These are phyloP conservation scores for Parapristionchus giblindavisi DNA, from an alignment of 2,888 invertebrate genomes.

Conservation along the genomic window DNA sequence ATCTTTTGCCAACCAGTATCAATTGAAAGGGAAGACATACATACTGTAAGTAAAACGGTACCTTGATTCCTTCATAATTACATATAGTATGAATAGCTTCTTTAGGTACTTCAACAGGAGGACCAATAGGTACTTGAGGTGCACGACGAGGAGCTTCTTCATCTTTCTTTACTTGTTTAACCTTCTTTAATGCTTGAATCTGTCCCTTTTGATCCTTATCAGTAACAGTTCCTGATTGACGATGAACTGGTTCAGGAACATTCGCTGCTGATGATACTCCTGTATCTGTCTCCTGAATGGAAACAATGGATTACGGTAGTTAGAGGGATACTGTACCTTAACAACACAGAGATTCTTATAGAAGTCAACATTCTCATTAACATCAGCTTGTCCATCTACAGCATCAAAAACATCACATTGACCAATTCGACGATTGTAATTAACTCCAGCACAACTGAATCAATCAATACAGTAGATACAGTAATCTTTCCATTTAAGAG, in stretches of 20 bases:
- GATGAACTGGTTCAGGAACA: constrained; percentile 59
- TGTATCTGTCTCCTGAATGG: constrained; percentile 57
- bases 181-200: constrained; percentile 50
- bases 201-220: constrained; percentile 47
- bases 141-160: constrained; percentile 49
- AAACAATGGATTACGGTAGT: neutral
- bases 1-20: no score
- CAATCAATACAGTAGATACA: neutral
- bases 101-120: constrained; percentile 60
- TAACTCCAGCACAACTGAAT: constrained; percentile 66
- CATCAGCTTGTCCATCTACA: constrained; percentile 59
- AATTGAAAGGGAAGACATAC: neutral
- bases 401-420: constrained; percentile 64
- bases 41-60: constrained; percentile 37
- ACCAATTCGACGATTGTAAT: constrained; percentile 68
- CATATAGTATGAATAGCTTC: constrained; percentile 68
- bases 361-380: constrained; percentile 67
- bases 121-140: constrained; percentile 49
- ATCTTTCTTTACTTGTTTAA: constrained; percentile 53
- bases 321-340: constrained; percentile 43
- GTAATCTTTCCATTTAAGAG: neutral
- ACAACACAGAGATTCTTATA: constrained; percentile 68
- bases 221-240: constrained; percentile 51
- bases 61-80: constrained; percentile 70
- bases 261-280: constrained; percentile 65